Base-by-base conservation (phyloP, 2,888 invertebrate species). In the Sinopyrophorus schimmeli region DNA sequence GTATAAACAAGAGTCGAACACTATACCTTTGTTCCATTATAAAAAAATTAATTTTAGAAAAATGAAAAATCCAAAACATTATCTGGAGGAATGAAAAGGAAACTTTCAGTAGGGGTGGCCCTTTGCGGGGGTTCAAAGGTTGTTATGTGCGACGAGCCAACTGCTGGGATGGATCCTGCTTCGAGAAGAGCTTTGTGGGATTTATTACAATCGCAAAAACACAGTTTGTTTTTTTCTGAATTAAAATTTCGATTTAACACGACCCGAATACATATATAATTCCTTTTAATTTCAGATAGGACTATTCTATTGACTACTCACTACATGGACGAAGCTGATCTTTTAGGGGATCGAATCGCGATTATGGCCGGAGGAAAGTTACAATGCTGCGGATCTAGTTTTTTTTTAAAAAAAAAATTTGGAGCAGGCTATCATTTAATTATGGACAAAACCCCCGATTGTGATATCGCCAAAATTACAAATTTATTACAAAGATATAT, bases 271-370 rank as follows among this genome's bases (percentile, higher is more conserved):
- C 10, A 14, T 10, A 10, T 28, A 3, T 12, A 20, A 1, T 28
- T 28, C 15, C n/a, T 3, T 21, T 11, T 26, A 11, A 7, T 5
- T 28, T 4, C 54, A 75, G 87, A 84, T 10, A 80, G 91, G 9
- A 89, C 92, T 0, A 80, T 93, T 65, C 77, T 93, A 28, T 74
- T 93, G 47, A 87, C 91, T 0, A 91, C 90, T 0, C 90, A 93
- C 71, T 91, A 89, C 68, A 92, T 92, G 92, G 92, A 92, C 64
- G 92, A 93, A 73, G 92, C 92, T 1, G 92, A 93, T 71, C 77
- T 88, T 23, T 77, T 92, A 1, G 92, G 92, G 0, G 92, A 92
- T 73, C 78, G 91, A 23, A 89, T 92, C 57, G 92, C 90, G 5
- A 92, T 93, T 48, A 89, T 93, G 89, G 83, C 89, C 1, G 81